These are phyloP conservation scores for Scolopax mira DNA, from an alignment of 2,113 vertebrate species.

Conservation along the genomic window DNA sequence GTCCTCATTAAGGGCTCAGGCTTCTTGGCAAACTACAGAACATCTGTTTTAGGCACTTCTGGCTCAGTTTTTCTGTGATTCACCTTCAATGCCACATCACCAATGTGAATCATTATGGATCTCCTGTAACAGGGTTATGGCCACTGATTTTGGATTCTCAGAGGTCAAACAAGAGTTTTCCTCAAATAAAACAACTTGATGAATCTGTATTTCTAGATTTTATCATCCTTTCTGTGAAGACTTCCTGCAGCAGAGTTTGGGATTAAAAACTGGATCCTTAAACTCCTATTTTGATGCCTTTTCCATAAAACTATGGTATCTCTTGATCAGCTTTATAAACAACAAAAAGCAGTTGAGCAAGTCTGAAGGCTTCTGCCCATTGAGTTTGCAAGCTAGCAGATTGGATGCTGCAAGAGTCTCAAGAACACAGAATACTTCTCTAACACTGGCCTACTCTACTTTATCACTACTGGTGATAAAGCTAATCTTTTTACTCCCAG, in stretches of 20 bases:
- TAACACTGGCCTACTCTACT: neutral
- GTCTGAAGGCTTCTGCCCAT: neutral
- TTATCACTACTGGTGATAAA: too few relatives aligned
- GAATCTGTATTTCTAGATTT: neutral
- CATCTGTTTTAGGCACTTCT: constrained; percentile 20
- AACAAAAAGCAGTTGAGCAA: neutral
- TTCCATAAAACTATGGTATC: neutral
- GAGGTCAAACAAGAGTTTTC: neutral
- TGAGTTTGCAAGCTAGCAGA: neutral
- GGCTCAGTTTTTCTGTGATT: constrained; percentile 24
- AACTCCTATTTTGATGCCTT: neutral
- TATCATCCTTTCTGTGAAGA: neutral
- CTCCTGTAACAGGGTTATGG: neutral
- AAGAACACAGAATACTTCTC: neutral
- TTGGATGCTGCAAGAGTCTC: neutral
- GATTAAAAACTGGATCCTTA: neutral
- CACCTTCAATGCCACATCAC: neutral
- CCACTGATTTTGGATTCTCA: neutral
- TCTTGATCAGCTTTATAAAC: neutral
- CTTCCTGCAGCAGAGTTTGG: neutral
- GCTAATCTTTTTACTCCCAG: neutral
- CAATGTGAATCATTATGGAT: neutral
- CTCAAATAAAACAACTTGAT: neutral
- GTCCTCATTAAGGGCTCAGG: constrained; percentile 19
- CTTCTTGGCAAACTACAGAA: constrained; percentile 26